Base-by-base conservation (phyloP, 2,113 vertebrate species). In the Oncorhynchus masou region DNA sequence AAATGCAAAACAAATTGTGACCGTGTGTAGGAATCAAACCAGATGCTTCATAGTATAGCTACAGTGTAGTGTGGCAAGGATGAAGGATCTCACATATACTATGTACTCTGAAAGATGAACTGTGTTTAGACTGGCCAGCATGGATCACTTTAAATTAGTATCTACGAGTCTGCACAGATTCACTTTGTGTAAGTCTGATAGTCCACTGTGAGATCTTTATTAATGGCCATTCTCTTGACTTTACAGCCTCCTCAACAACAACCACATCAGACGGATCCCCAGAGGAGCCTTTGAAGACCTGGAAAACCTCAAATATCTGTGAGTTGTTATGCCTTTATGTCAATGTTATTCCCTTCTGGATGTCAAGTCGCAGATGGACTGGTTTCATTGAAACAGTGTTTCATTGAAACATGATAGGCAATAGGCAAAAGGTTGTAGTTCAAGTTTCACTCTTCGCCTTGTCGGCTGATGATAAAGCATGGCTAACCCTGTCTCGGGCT, bases 271-370 rank as follows among this genome's bases (percentile, higher is more conserved):
- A 93, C 94, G 94, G 89, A 95, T 99, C 81, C 96, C 97, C 29
- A 93, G 91, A 31, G 94, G 94, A 24, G 92, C 96, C 0, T 99
- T 99, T 84, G 96, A 98, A 92, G 98, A 99, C 88, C 88, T 99
- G 90, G 97, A 99, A 92, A 99, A 96, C 88, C 89, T 99, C 70
- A 99, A 99, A 93, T 99, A 99, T 93, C 98, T 99, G 98, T 99
- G 91, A 98, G 98, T 97, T 31, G 65, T 71, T 51, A 11, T 67
- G n/a, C 2, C 19, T 54, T 71, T 13, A 13, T 39, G 16, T 51
- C 67, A 11, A 22, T 24, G 12, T 70, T 71, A 73, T 79, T 1
- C 31, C 68, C 66, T 64, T n/a, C 9, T 74, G 64, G 16, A 54
- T 54, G 51, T 74, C n/a, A 19, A 74, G 76, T 19, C 25, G 16